Evolutionary conservation across 2,888 invertebrate genomes (phyloP).

Genomic region (Lepetodrilus schrolli): DNA sequence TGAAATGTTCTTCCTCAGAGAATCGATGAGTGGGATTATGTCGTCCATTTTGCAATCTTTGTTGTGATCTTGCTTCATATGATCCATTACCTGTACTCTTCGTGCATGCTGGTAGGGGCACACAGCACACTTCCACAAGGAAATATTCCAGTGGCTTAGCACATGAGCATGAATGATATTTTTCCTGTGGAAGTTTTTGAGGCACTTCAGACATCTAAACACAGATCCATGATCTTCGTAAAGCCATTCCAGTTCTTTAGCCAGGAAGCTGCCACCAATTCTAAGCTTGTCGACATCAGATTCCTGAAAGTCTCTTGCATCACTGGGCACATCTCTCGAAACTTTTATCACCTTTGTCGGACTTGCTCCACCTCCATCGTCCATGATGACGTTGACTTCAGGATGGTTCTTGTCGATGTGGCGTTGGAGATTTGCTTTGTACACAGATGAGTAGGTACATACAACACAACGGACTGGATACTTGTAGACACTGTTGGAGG

Average conservation of each 20-base stretch:
- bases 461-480: not conserved
- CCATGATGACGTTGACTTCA: not conserved
- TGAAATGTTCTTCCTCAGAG: not conserved
- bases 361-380: not conserved
- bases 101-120: not conserved
- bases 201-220: constrained; percentile 12
- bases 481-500: not conserved
- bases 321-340: not conserved
- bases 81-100: not conserved
- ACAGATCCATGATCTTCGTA: not conserved
- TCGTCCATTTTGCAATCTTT: not conserved
- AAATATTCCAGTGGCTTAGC: constrained; percentile 18
- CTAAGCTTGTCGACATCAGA: not conserved
- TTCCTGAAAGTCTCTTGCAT: not conserved
- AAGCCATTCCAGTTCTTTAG: constrained; percentile 2
- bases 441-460: not conserved
- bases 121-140: constrained; percentile 1
- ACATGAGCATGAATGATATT: constrained; percentile 16
- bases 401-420: constrained; percentile 1
- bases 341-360: not conserved
- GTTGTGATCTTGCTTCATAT: not conserved
- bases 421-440: not conserved
- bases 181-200: not conserved
- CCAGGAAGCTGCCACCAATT: not conserved
- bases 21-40: not conserved